Base-by-base conservation (phyloP, 2,888 invertebrate genomes). In the Tenthredo amoena region DNA sequence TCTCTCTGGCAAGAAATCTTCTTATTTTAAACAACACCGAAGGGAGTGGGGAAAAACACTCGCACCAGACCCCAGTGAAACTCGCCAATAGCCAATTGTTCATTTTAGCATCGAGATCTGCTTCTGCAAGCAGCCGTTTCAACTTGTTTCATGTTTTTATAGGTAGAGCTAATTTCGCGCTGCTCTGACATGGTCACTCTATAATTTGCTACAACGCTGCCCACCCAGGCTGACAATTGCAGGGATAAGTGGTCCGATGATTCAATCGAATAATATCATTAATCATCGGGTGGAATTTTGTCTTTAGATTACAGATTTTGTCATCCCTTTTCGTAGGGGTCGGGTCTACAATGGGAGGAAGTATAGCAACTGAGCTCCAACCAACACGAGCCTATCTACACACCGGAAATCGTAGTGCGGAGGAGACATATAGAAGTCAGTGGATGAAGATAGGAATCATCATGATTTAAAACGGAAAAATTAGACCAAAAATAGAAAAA, bases 31-130 rank as follows among this genome's bases (percentile, higher is more conserved):
- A 81, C 87, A 92, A 91, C 92, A 93, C 88, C 88, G 90, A 91
- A 89, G 89, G 91, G 89, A 92, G 91, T 91, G 87, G 91, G 82
- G 92, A 90, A 91, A 89, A 90, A 93, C 91, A 93, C 91, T 92
- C 92, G 91, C 91, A 93, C 93, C 93, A 91, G 93, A 93, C 92
- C 93, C 93, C 93, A 93, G 89, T 93, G 92, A 93, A 93, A 93
- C 91, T 92, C 89, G 91, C 89, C 91, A 90, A 92, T 92, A 91
- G 91, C 91, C 91, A 92, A 93, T 92, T 91, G 81, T 86, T 83
- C 37, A 21, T 58, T 62, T 62, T 62, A n/a, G 12, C n/a, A 58
- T 34, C 21, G n/a, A 58, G 7, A 79, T 37, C 7, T 37, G 10
- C 12, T 58, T 21, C 12, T 58, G 40, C 7, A 12, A 58, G 37